Evolutionary conservation across 2,797 vertebrate genomes (phyloP), one percentile per base, ranked within the genome.

Genomic region (Steatocranus sp.): DNA sequence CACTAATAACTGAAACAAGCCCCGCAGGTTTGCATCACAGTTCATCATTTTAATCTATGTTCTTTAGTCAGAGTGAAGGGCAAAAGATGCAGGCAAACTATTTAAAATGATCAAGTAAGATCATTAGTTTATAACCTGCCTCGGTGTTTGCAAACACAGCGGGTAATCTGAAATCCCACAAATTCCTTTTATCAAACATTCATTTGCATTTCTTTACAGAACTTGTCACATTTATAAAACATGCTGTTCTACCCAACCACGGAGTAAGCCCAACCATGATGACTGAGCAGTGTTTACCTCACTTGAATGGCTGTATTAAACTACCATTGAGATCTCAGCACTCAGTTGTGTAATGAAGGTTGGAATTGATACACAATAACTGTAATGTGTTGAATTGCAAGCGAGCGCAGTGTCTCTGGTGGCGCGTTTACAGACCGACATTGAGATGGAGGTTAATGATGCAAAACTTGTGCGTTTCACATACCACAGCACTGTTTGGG

Each of bases 311-410:
- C 63, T 82, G 14, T 53, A 75, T 87, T 87, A 84, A 90, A 90
- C 74, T 54, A 49, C 78, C 79, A 74, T 51, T 51, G 38, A 82
- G 74, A 80, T 82, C 75, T 76, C 63, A 36, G 68, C 88, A 88
- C 83, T 92, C 85, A 82, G 81, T 87, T 80, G 86, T 88, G 90
- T 93, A 92, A 92, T 93, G 92, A 90, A 90, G 90, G 90, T 83
- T 86, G 82, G 85, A 90, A 91, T 86, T 87, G 82, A 90, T 88
- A 73, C 77, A 89, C 77, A 84, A 91, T 90, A 76, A 88, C 83
- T 92, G 82, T 84, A 86, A 91, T 86, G 87, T 88, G 68, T 90
- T 83, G 86, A 86, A 81, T 82, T 58, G 85, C 80, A 77, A 77
- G 83, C 81, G 73, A 81, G 78, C 81, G 70, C 63, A n/a, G 66